phyloP scores from a whole-genome alignment of 1,140 invertebrate genomes.

The Chymomyza costata region DNA sequence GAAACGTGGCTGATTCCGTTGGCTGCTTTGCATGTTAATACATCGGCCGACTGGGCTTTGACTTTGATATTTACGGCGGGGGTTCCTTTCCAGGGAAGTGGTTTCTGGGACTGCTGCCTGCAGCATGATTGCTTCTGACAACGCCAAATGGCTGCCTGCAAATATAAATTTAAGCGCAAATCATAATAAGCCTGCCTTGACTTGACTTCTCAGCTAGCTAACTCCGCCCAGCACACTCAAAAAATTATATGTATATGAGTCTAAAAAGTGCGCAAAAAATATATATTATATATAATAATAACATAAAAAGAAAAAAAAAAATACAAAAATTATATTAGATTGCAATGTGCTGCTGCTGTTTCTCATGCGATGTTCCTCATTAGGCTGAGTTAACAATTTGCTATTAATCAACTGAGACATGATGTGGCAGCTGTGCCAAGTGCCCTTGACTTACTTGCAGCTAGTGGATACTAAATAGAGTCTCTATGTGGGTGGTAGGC shows the following conservation, averaged over 20 bases:
- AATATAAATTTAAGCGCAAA: constrained; percentile 44
- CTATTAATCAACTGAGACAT: constrained; percentile 36
- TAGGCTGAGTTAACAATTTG: constrained; percentile 32
- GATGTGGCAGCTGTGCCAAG: constrained; percentile 1
- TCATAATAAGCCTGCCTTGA: too few species aligned
- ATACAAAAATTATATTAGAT: constrained; percentile 21
- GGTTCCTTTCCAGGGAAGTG: too few species aligned
- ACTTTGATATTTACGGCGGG: constrained; percentile 73
- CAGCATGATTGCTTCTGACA: constrained; percentile 69
- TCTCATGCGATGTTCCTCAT: constrained; percentile 17
- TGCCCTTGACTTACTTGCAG: constrained; percentile 49
- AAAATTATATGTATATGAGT: too few species aligned
- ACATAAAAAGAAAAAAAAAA: constrained; percentile 12
- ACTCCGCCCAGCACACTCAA: too few species aligned
- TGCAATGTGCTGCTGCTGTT: constrained; percentile 1
- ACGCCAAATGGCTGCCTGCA: constrained; percentile 24
- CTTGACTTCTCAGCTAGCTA: too few species aligned
- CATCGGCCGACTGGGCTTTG: constrained; percentile 14
- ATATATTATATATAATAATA: constrained; percentile 26
- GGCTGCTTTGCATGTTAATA: constrained; percentile 70
- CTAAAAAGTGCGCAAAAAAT: too few species aligned
- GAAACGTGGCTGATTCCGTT: too few species aligned
- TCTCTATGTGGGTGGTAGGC: too few species aligned
- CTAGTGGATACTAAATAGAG: too few species aligned
- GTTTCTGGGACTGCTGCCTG: constrained; percentile 38